Evolutionary conservation across 2,797 vertebrate genomes (phyloP).

Genomic region (Parambassis ranga): DNA sequence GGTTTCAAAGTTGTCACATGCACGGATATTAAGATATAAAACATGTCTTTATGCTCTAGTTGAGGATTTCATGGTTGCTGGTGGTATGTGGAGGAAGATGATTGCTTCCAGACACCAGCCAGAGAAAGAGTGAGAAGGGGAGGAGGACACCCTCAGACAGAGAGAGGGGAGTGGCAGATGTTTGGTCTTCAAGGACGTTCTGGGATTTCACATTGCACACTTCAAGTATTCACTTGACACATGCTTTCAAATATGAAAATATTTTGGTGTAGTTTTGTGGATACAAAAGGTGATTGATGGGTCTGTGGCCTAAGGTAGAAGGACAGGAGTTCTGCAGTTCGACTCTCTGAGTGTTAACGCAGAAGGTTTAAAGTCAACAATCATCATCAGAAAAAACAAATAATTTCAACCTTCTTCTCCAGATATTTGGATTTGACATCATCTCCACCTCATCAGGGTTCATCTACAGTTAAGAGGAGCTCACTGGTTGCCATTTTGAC

Average conservation of each 20-base stretch:
- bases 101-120: slow-evolving; percentile 79
- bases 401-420: no score
- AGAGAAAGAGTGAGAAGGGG: slow-evolving; percentile 34
- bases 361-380: no score
- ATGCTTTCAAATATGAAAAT: background rate
- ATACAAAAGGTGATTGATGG: background rate
- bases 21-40: slow-evolving; percentile 77
- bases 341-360: no score
- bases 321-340: no score
- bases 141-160: slow-evolving; percentile 41
- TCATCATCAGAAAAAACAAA: no score
- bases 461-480: no score
- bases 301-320: no score
- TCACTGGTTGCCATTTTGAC: no score
- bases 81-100: slow-evolving; percentile 74
- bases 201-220: slow-evolving; percentile 27
- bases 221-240: background rate
- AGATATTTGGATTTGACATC: no score
- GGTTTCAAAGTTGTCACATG: slow-evolving; percentile 73
- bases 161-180: slow-evolving; percentile 30
- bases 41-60: slow-evolving; percentile 75
- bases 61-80: slow-evolving; percentile 76
- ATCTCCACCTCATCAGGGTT: no score
- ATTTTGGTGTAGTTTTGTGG: background rate
- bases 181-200: slow-evolving; percentile 30